Base-by-base conservation (phyloP, 2,888 invertebrate genomes). In the Aleiodes testaceus region DNA sequence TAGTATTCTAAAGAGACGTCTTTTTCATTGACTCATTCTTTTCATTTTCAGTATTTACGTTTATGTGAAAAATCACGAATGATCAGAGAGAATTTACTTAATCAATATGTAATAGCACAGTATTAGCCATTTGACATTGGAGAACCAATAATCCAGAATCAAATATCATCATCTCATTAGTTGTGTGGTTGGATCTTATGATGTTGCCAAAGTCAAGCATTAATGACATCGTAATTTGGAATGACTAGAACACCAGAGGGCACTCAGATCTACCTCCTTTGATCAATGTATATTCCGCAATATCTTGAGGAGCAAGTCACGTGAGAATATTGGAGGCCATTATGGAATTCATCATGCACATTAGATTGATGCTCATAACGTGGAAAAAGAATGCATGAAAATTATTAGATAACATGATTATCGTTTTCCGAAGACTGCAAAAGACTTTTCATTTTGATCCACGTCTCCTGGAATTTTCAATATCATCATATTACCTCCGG, bases 241-340 rank as follows among this genome's bases (percentile, higher is more conserved):
- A 7, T 59, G 2, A 36, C 36, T 11, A 36, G 7, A 2, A 11
- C 11, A 11, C 36, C 11, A 11, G 16, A 11, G 36, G 2, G 26
- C 6, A 14, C 50, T 18, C n/a, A 30, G 36, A 0, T 59, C 36
- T 30, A n/a, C 0, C 6, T 26, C 16, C 59, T 59, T 59, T 59
- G 59, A 59, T 59, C 59, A 59, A 59, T 59, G 16, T 36, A 36
- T 59, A 59, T 42, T 59, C 59, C 59, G 59, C 36, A 59, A 59
- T 59, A 59, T 59, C 59, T 42, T 7, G 59, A 26, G 16, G 18
- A 36, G 30, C 30, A 55, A 55, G 30, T 30, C 16, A 30, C 16
- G 59, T 59, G 59, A 36, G 59, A 59, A 42, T 59, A 59, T 59
- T 59, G 9, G 36, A 6, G 49, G 14, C 49, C 14, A n/a, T 16